A percentile compares a stretch with the other conserved stretches of the same genome.
Evolutionary conservation across 1,140 invertebrate species (phyloP).

Genomic region (Brachionus koreanus): DNA sequence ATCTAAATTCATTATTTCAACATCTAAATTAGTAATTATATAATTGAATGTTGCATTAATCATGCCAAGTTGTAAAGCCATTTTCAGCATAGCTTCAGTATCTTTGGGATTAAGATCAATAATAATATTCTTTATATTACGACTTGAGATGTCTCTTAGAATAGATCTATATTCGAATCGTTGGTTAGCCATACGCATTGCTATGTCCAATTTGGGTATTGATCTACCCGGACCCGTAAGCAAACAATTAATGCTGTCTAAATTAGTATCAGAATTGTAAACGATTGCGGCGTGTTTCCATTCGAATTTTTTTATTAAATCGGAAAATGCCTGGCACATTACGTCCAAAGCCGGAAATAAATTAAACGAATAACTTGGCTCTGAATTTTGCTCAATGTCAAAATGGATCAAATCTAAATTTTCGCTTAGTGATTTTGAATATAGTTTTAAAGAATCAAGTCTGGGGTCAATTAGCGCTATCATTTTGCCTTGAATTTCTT

Average conservation of each 20-base stretch:
- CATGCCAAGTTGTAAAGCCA: constrained; percentile 58
- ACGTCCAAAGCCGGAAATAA: constrained; percentile 29
- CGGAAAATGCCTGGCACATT: constrained; percentile 21
- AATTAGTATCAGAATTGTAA: constrained; percentile 34
- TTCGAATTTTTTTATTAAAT: constrained; percentile 42
- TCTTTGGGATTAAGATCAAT: constrained; percentile 50
- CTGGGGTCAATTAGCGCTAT: constrained; percentile 18
- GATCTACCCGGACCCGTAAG: background rate
- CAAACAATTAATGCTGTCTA: constrained; percentile 38
- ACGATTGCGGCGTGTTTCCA: constrained; percentile 34
- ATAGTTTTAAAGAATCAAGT: background rate
- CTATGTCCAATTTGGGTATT: constrained; percentile 15
- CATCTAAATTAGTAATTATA: constrained; percentile 55
- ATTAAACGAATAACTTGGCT: constrained; percentile 33
- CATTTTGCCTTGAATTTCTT: constrained; percentile 26
- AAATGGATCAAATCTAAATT: constrained; percentile 34
- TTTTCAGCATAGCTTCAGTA: constrained; percentile 52
- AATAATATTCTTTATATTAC: constrained; percentile 49
- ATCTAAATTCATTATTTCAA: constrained; percentile 54
- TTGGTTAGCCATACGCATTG: constrained; percentile 34
- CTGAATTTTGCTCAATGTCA: constrained; percentile 23
- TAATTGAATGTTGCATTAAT: constrained; percentile 56
- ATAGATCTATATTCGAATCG: constrained; percentile 19
- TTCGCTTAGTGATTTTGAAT: constrained; percentile 24
- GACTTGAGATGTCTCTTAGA: background rate